A percentile compares a stretch with the other conserved stretches of the same genome.
Evolutionary conservation across 2,888 invertebrate species (phyloP).

Genomic region (Ecdyonurus torrentis): DNA sequence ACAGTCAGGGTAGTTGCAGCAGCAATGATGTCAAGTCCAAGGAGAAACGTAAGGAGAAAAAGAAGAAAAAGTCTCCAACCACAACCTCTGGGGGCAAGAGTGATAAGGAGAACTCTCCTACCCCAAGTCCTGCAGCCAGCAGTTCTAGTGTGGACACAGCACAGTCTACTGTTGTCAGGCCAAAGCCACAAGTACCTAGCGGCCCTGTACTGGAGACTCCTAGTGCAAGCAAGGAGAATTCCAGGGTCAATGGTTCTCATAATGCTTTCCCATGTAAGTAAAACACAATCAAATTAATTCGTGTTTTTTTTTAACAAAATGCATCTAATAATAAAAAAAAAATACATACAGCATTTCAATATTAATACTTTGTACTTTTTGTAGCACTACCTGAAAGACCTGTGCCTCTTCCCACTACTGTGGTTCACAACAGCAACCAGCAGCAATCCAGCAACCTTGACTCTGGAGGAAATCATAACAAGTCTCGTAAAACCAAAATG

Average conservation of each 20-base stretch:
- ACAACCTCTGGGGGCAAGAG: constrained; percentile 1
- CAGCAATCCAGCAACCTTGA: constrained; percentile 26
- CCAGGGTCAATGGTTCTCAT: neutral
- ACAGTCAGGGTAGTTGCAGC: constrained; percentile 76
- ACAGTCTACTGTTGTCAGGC: neutral
- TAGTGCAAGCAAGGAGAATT: neutral
- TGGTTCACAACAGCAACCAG: constrained; percentile 18
- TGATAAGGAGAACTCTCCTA: constrained; percentile 4
- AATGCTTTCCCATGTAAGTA: no score
- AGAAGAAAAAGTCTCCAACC: constrained; percentile 32
- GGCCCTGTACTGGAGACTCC: neutral
- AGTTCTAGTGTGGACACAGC: neutral
- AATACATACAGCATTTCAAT: neutral
- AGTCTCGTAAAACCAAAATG: constrained; percentile 36
- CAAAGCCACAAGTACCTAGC: neutral
- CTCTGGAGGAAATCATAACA: constrained; percentile 22
- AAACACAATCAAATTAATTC: no score
- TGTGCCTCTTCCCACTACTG: constrained; percentile 13
- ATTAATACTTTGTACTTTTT: neutral
- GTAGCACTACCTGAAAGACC: neutral
- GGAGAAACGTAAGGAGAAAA: constrained; percentile 41
- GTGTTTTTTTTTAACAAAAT: no score
- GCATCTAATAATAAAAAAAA: no score
- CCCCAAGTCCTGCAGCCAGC: neutral
- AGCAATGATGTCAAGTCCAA: constrained; percentile 57